phyloP scores from a whole-genome alignment of 1,140 invertebrate genomes.

The Chionoecetes opilio region DNA sequence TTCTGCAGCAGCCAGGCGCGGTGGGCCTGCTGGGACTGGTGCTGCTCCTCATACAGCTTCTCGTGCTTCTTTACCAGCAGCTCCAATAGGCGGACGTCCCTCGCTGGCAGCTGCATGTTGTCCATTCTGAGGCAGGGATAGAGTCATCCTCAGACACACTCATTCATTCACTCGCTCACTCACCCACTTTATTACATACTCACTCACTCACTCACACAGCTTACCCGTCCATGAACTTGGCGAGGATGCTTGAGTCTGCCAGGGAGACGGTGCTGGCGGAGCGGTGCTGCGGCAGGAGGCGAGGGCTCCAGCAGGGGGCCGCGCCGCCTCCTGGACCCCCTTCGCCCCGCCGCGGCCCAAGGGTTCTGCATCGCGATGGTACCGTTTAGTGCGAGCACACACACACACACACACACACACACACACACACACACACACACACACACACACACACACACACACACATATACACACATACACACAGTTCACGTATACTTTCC shows the following conservation, averaged over 20 bases:
- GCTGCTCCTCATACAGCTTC: slow-evolving; percentile 60
- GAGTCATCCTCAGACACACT: background rate
- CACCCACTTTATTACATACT: too few relatives aligned
- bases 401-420: slow-evolving; percentile 58
- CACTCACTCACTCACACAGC: background rate
- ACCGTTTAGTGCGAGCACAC: background rate
- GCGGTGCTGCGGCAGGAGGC: slow-evolving; percentile 64
- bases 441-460: background rate
- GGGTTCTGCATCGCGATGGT: background rate
- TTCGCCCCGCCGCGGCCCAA: background rate
- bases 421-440: slow-evolving; percentile 57
- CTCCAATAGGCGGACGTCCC: slow-evolving; percentile 72
- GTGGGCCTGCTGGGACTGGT: slow-evolving; percentile 60
- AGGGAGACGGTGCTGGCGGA: slow-evolving; percentile 74
- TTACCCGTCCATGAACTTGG: slow-evolving; percentile 76
- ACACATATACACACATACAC: background rate
- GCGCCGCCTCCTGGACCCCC: background rate
- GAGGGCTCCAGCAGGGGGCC: slow-evolving; percentile 46
- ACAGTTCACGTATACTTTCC: background rate
- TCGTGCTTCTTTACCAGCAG: slow-evolving; percentile 75
- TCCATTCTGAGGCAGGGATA: slow-evolving; percentile 36
- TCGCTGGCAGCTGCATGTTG: slow-evolving; percentile 65
- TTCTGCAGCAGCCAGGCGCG: slow-evolving; percentile 68
- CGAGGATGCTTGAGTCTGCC: slow-evolving; percentile 72
- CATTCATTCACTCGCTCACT: too few relatives aligned